A percentile compares a stretch with the other conserved stretches of the same genome.
phyloP scores from a whole-genome alignment of 2,888 invertebrate species.

The Melipona beecheii region DNA sequence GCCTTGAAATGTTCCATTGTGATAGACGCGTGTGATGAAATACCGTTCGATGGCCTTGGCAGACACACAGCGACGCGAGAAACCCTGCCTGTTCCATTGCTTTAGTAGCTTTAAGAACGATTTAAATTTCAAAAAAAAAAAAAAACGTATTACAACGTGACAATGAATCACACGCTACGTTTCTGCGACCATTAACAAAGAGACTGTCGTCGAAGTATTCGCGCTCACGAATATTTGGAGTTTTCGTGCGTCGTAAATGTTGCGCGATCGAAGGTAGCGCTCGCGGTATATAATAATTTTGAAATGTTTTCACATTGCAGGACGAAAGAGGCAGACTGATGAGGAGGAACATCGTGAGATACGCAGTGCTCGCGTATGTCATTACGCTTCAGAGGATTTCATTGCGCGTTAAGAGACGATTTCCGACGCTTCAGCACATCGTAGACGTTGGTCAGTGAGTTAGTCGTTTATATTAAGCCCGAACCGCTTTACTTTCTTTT shows the following conservation, averaged over 20 bases:
- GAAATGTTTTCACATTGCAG: slow-evolving; percentile 85
- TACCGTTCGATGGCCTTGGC: not conserved
- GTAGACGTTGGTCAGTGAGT: slow-evolving; percentile 92
- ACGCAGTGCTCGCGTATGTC: slow-evolving; percentile 94
- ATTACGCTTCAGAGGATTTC: slow-evolving; percentile 95
- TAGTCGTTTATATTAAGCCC: slow-evolving; percentile 54
- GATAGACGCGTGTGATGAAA: not conserved
- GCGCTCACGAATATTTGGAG: not conserved
- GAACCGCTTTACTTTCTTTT: slow-evolving; percentile 9
- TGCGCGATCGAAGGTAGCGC: not conserved
- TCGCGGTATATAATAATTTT: slow-evolving; percentile 37
- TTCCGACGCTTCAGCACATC: slow-evolving; percentile 95
- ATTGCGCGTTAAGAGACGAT: slow-evolving; percentile 93
- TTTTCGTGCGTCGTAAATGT: not conserved
- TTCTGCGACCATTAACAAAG: not conserved
- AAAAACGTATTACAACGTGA: not conserved
- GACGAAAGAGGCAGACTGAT: slow-evolving; percentile 95
- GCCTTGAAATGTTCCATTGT: slow-evolving; percentile 17
- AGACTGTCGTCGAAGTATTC: not conserved
- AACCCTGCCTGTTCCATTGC: not conserved
- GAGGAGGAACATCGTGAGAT: slow-evolving; percentile 95
- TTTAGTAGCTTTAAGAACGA: no score
- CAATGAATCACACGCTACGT: slow-evolving; percentile 5
- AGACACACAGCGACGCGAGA: not conserved
- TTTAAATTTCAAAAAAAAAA: not conserved